Conservation (phyloP, 2,113 vertebrate species). For the Pseudorasbora parva region DNA sequence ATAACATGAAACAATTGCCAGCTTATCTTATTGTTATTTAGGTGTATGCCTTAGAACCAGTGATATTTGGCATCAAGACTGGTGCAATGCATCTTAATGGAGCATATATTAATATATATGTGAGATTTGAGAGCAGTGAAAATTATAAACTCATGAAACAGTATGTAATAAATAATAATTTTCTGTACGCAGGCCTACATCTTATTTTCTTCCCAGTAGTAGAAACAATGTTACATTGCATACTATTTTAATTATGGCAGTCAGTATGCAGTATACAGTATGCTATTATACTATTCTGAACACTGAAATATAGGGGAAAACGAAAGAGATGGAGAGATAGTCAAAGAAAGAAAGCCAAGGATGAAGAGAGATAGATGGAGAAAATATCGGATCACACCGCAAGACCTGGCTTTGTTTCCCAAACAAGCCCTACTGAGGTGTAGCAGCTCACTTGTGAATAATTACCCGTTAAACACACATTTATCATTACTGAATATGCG, state of each 20-base stretch:
- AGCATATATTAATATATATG: neutral
- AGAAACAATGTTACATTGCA: neutral
- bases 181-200: too few species aligned
- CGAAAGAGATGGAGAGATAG: neutral
- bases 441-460: conserved; percentile 41
- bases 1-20: too few species aligned
- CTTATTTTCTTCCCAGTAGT: neutral
- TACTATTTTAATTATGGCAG: too few species aligned
- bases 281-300: neutral
- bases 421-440: conserved; percentile 46
- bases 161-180: neutral
- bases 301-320: neutral
- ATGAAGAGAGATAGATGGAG: conserved; percentile 1
- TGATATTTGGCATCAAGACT: neutral
- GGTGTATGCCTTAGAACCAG: neutral
- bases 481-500: conserved; percentile 43
- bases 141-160: neutral
- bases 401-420: conserved; percentile 40
- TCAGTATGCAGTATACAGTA: neutral
- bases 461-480: conserved; percentile 40
- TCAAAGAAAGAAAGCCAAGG: conserved; percentile 8
- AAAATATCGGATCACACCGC: neutral
- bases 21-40: too few species aligned
- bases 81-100: neutral
- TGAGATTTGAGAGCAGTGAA: neutral